A percentile compares a stretch with the other conserved stretches of the same genome.
These are phyloP conservation scores for Drosophila birchii DNA, from an alignment of 2,888 invertebrate genomes.

Conservation along the genomic window DNA sequence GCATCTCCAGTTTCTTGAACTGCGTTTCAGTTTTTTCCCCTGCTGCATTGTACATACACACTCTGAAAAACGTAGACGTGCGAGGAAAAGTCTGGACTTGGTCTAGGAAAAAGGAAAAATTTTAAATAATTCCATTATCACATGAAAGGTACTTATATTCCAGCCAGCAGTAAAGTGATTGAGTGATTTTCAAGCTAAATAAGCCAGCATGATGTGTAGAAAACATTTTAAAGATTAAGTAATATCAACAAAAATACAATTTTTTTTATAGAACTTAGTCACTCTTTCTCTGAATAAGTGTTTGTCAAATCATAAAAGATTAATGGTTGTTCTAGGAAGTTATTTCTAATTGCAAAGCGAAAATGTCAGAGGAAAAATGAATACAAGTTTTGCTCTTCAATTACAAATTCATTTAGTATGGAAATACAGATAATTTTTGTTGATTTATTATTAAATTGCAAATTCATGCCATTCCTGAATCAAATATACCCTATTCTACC, in stretches of 20 bases:
- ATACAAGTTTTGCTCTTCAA: background rate
- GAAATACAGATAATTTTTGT: background rate
- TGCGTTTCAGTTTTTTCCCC: constrained; percentile 52
- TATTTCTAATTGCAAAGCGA: background rate
- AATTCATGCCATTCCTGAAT: constrained; percentile 6
- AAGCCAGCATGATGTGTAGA: background rate
- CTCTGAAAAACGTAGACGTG: constrained; percentile 23
- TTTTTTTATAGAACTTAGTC: background rate
- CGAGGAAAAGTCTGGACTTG: constrained; percentile 13
- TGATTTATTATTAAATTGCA: background rate
- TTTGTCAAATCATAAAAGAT: background rate
- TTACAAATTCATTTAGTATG: background rate
- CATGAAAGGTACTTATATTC: constrained; percentile 16
- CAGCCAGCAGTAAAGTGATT: constrained; percentile 4
- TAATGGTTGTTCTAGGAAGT: background rate
- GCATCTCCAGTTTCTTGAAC: constrained; percentile 62
- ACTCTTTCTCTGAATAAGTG: background rate
- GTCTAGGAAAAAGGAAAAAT: background rate
- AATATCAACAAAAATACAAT: background rate
- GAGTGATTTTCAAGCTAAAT: background rate
- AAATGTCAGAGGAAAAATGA: background rate
- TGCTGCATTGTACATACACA: constrained; percentile 41
- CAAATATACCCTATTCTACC: background rate
- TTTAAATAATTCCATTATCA: background rate
- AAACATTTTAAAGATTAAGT: background rate